Evolutionary conservation across 1,140 invertebrate genomes (phyloP).

Genomic region (Gerris buenoi): DNA sequence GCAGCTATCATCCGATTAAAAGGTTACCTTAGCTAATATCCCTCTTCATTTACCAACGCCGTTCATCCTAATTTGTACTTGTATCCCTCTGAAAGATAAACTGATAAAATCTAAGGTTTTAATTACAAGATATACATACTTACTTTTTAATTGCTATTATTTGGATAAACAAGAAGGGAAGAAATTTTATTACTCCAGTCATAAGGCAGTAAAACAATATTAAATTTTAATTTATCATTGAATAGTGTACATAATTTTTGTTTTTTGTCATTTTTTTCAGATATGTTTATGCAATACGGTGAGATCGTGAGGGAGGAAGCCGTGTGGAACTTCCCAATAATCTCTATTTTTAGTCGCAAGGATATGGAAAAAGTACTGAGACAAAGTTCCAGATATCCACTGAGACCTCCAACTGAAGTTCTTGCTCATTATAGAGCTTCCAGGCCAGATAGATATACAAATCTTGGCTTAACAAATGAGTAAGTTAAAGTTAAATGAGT

Average conservation of each 20-base stretch:
- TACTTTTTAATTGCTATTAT: too few relatives aligned
- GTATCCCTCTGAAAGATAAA: too few relatives aligned
- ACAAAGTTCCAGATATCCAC: constrained; percentile 49
- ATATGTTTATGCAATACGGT: constrained; percentile 56
- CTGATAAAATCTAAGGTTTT: too few relatives aligned
- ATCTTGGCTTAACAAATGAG: constrained; percentile 65
- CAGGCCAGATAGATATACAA: constrained; percentile 61
- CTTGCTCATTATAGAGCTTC: constrained; percentile 56
- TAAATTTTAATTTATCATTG: too few relatives aligned
- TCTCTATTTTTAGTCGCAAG: constrained; percentile 54
- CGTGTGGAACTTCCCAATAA: constrained; percentile 52
- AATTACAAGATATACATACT: too few relatives aligned
- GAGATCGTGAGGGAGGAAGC: constrained; percentile 59
- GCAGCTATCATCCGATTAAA: too few relatives aligned
- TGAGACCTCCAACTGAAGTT: constrained; percentile 67
- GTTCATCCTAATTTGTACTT: too few relatives aligned
- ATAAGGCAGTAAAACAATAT: too few relatives aligned
- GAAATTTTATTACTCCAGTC: too few relatives aligned
- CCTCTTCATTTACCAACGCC: too few relatives aligned
- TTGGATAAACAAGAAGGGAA: too few relatives aligned
- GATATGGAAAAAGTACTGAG: constrained; percentile 65
- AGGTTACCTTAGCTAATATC: too few relatives aligned
- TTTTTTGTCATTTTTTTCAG: constrained; percentile 29
- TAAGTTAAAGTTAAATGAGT: constrained; percentile 31
- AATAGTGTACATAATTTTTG: constrained; percentile 6